phyloP scores from a whole-genome alignment of 2,888 invertebrate genomes.

The Megaustenia siamemsis region DNA sequence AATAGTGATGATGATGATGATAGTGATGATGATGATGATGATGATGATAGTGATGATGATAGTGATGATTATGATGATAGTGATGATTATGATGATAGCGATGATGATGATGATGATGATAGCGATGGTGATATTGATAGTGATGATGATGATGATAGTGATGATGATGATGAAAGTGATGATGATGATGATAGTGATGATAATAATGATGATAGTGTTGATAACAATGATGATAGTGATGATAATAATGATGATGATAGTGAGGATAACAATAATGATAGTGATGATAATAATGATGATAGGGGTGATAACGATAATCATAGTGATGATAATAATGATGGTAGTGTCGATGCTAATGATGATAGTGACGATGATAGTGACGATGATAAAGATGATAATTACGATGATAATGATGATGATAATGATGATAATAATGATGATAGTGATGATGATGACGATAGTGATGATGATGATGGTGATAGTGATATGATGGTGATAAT shows the following conservation, averaged over 20 bases:
- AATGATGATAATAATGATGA: too few relatives aligned
- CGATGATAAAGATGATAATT: background rate
- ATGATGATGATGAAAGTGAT: background rate
- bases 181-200: background rate
- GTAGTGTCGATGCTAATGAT: background rate
- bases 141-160: conserved; percentile 5
- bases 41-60: conserved; percentile 31
- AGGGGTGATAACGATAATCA: background rate
- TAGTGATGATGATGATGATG: conserved; percentile 36
- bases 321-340: background rate
- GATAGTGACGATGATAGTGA: background rate
- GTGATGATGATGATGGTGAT: too few relatives aligned
- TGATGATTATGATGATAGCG: background rate
- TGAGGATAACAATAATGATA: conserved; percentile 10
- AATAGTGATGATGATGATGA: conserved; percentile 20
- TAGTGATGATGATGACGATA: too few relatives aligned
- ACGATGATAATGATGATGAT: too few relatives aligned
- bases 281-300: background rate
- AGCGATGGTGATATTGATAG: background rate
- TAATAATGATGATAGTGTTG: background rate
- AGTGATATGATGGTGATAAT: too few relatives aligned
- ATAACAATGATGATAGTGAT: conserved; percentile 11
- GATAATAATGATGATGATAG: background rate
- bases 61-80: background rate
- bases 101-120: background rate